Conservation (phyloP, 2,797 vertebrate genomes). For the Aplochiton taeniatus region DNA sequence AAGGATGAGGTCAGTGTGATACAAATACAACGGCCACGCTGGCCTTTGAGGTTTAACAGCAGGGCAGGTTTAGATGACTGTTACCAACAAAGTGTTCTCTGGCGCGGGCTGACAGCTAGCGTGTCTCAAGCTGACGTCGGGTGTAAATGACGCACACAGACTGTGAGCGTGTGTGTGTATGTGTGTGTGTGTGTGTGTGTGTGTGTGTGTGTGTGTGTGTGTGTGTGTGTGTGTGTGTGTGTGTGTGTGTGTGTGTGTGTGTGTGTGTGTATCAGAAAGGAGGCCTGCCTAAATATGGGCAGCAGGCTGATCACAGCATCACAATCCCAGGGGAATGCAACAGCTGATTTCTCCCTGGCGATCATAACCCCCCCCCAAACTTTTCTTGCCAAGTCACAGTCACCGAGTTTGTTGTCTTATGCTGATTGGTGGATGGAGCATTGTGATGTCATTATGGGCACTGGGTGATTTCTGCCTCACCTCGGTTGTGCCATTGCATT, state of each 20-base stretch:
- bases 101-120: constrained; percentile 52
- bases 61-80: constrained; percentile 39
- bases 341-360: constrained; percentile 81
- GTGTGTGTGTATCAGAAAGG: background rate
- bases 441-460: background rate
- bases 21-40: constrained; percentile 62
- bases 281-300: constrained; percentile 96
- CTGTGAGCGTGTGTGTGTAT: constrained; percentile 78
- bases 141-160: constrained; percentile 84
- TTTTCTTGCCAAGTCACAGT: constrained; percentile 53
- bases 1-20: constrained; percentile 52
- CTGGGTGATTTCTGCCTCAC: background rate
- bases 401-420: constrained; percentile 13
- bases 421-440: background rate
- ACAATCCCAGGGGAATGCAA: constrained; percentile 81
- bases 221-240: constrained; percentile 71
- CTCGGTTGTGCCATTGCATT: no score
- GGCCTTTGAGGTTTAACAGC: constrained; percentile 26
- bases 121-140: constrained; percentile 57
- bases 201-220: constrained; percentile 1
- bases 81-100: constrained; percentile 34
- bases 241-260: constrained; percentile 60
- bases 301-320: constrained; percentile 75
- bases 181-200: constrained; percentile 28
- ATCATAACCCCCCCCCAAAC: constrained; percentile 29